Evolutionary conservation across 2,113 vertebrate species (phyloP), one percentile per base, ranked within the genome.

Genomic region (Panurus biarmicus): DNA sequence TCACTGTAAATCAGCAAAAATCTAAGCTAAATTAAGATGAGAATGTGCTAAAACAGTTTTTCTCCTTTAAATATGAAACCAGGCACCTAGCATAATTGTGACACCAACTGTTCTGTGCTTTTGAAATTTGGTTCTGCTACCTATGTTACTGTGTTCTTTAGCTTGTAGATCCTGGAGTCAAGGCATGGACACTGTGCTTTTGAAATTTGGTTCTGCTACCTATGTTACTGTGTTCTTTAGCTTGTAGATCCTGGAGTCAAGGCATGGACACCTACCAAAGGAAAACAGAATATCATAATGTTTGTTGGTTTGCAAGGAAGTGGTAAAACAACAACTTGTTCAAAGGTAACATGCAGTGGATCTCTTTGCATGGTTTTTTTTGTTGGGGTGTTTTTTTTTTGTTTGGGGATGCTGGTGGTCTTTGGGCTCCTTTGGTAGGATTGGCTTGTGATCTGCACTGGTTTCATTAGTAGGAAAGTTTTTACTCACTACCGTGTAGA

Each of bases 251-350:
- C 99, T 51, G 99, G 99, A 76, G 99, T 99, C 85, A 99, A 99
- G 97, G 99, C 99, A 25, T 99, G 99, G 99, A 99, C 99, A 64
- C 99, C 99, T 21, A 99, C 99, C 23, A 99, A 99, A 98, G 99
- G 99, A 96, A 99, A 99, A 97, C 99, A 99, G 95, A 99, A 99
- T 35, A 99, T 99, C 85, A 99, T 99, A 94, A 99, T 99, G 99
- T 99, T 99, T 97, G 99, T 99, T 70, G 99, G 99, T 73, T 98
- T 99, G 87, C 99, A 99, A 94, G 99, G 99, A 91, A 99, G 99
- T 87, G 99, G 99, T 79, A 99, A 99, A 98, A 99, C 99, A 35
- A 99, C 99, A 13, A 99, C 99, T 36, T 99, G 99, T 98, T 99
- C 99, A 90, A 99, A 99, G 99, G 99, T 99, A 95, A 97, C 23